Base-by-base conservation (phyloP, 2,113 vertebrate genomes). In the Ptilonorhynchus violaceus region DNA sequence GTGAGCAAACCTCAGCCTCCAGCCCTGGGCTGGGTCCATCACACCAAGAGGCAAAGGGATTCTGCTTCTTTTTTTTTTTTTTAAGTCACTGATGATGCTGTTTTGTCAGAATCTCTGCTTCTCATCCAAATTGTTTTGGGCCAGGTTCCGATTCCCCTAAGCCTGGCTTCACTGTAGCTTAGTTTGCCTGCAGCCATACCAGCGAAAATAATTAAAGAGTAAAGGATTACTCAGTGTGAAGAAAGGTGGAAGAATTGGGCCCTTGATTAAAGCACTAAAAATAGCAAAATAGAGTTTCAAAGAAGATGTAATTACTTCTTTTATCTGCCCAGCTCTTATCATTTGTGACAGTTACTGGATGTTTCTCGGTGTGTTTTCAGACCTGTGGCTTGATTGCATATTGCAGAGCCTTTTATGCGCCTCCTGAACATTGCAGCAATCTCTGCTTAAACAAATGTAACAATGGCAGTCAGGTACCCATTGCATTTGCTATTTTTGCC, bases 401-500 rank as follows among this genome's bases (percentile, higher is more conserved):
- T 96, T 92, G 82, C 93, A 73, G 91, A 75, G 85, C 10, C 90
- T 96, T 92, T 93, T 95, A 85, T 84, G 74, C 6, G 0, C 78
- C 89, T 82, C 82, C 74, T 93, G 89, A 94, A 90, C 90, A 77
- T 60, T 63, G 87, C 91, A 62, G 93, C 95, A 95, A 95, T 95
- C 77, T 95, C 92, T 92, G 52, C 95, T 96, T 96, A 97, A 97
- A 97, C 93, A 95, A 97, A 95, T 95, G 69, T 91, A 97, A 96
- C 95, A 96, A 94, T 87, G 83, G 76, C 37, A 97, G 91, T 75
- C 88, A 60, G 93, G 80, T 92, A 92, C 92, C 85, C 72, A 92
- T 72, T 95, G 95, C 95, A 92, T 88, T 92, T 95, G 93, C 89
- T 95, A 75, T 91, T 97, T 97, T 89, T 93, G 82, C 91, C 82